Conservation (phyloP, 2,888 invertebrate genomes). For the Hedya salicella region DNA sequence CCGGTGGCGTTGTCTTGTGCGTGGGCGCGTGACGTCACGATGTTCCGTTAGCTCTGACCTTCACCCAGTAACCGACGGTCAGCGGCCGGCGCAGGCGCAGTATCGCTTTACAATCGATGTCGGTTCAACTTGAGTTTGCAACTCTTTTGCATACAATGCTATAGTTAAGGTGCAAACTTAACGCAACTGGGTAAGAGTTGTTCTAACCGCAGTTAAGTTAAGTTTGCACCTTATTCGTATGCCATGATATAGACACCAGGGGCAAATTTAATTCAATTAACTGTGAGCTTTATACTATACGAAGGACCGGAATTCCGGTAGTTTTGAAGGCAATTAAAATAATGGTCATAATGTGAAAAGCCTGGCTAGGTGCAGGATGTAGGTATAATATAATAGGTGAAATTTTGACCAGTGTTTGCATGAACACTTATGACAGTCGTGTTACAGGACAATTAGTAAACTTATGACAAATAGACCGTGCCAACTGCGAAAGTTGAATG, state of each 20-base stretch:
- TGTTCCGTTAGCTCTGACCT: conserved; percentile 53
- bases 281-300: neutral
- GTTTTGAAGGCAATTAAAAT: neutral
- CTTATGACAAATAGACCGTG: conserved; percentile 14
- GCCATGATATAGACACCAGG: too few relatives aligned
- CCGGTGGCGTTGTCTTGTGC: neutral
- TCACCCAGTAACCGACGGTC: conserved; percentile 52
- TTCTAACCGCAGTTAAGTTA: too few relatives aligned
- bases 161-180: too few relatives aligned
- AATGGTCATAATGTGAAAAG: too few relatives aligned
- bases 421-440: conserved; percentile 3
- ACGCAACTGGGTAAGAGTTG: too few relatives aligned
- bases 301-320: neutral
- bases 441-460: conserved; percentile 14
- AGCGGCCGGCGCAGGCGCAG: conserved; percentile 41
- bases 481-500: conserved; percentile 10
- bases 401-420: too few relatives aligned
- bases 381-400: too few relatives aligned
- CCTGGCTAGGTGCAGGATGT: too few relatives aligned
- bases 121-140: neutral
- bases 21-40: conserved; percentile 50
- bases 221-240: too few relatives aligned
- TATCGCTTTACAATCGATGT: neutral
- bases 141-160: too few relatives aligned
- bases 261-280: too few relatives aligned